Evolutionary conservation across 2,113 vertebrate species (phyloP), one percentile per base, ranked within the genome.

Genomic region (Cygnus buccinator): DNA sequence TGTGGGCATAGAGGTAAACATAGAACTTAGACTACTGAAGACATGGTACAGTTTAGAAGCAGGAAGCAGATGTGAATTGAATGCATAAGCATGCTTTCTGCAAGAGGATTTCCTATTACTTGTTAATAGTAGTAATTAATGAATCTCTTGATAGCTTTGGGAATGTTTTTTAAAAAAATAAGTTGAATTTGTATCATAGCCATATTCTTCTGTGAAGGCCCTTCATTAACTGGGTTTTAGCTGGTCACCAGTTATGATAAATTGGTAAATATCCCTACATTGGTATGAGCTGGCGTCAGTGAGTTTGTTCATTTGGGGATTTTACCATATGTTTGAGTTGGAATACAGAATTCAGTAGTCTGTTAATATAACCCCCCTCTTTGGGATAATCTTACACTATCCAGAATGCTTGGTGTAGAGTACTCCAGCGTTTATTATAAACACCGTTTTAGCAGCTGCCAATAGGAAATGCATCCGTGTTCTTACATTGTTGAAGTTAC

Each of bases 401-500:
- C 54, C 71, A 73, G 76, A 57, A 62, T 19, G 57, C 29, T 57
- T 35, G 17, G 28, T 63, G 59, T 28, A 44, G 80, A 3, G 0
- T 62, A 68, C 66, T 66, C 37, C 37, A 70, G 11, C 71, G 29
- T n/a, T 41, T 75, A 85, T n/a, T 21, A 44, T 89, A 62, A 92
- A 57, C 59, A 77, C 26, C 11, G 31, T 72, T 89, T 86, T 54
- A 52, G 46, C 71, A 82, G 86, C 71, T 86, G 71, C 37, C 8
- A 28, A 23, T 82, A 68, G 71, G 71, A 92, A 73, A 25, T 57
- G 18, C 23, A 58, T 62, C 35, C 37, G 3, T 46, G 73, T 71
- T 89, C 28, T 33, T 85, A 63, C 48, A 85, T 95, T 80, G 44
- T 35, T 93, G 46, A 85, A 89, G 72, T 86, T 68, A 83, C 44